phyloP scores from a whole-genome alignment of 2,113 vertebrate species.

The Pterocles orientalis region DNA sequence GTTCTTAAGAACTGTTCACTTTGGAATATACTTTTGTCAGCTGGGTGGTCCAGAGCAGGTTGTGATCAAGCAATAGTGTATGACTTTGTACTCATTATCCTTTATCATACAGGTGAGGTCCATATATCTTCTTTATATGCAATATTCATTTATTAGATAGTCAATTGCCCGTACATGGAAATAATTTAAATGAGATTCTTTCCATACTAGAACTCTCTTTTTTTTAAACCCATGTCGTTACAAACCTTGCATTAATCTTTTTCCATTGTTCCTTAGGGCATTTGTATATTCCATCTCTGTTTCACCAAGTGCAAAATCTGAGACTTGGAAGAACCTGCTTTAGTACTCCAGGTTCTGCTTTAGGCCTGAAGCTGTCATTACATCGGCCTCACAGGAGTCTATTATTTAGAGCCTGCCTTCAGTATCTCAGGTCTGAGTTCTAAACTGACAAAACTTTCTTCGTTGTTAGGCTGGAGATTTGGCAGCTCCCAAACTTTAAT shows the following conservation, averaged over 20 bases:
- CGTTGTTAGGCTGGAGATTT: neutral
- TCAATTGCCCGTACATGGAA: neutral
- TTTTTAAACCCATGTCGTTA: neutral
- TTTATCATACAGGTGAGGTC: neutral
- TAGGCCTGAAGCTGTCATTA: neutral
- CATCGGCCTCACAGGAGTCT: neutral
- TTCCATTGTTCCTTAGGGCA: conserved; percentile 1
- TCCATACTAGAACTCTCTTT: neutral
- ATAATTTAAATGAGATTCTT: neutral
- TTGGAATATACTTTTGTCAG: neutral
- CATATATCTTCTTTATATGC: neutral
- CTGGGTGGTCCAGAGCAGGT: neutral
- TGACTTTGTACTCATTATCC: neutral
- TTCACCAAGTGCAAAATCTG: neutral
- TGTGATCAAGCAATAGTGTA: neutral
- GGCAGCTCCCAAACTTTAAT: neutral
- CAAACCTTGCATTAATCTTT: neutral
- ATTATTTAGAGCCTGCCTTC: neutral
- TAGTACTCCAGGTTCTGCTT: neutral
- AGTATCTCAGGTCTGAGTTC: neutral
- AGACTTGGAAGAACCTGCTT: neutral
- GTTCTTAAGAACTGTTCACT: neutral
- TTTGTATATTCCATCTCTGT: neutral
- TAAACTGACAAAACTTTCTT: neutral
- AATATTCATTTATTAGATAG: neutral